Conservation (phyloP, 2,113 vertebrate species). For the Petrocephalus microphthalmus region DNA sequence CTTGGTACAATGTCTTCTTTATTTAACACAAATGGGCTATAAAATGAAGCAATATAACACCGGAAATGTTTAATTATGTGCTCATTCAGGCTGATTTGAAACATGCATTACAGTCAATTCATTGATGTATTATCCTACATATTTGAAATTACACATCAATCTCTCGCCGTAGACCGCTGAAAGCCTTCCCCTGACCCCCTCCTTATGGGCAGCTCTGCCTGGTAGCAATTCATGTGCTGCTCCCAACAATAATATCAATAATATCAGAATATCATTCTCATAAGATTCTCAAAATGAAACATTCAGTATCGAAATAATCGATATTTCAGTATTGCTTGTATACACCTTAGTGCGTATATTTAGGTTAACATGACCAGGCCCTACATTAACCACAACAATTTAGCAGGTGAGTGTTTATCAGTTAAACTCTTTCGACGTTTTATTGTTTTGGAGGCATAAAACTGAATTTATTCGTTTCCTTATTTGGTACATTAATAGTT, state of each 20-base stretch:
- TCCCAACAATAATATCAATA: neutral
- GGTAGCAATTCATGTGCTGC: neutral
- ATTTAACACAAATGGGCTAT: neutral
- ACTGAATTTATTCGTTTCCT: neutral
- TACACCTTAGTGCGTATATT: neutral
- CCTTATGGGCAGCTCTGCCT: neutral
- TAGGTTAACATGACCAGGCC: neutral
- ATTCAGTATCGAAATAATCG: neutral
- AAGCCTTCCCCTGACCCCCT: neutral
- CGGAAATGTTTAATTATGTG: neutral
- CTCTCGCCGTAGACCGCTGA: too few relatives aligned
- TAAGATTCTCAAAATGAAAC: neutral
- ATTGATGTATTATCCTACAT: neutral
- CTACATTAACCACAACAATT: neutral
- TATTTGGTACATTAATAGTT: neutral
- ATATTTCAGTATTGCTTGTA: neutral
- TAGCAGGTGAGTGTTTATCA: neutral
- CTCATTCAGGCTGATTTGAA: neutral
- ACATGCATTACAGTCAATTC: neutral
- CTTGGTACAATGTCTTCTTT: neutral
- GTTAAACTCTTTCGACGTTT: neutral
- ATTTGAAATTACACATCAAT: neutral
- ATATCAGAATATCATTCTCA: too few relatives aligned
- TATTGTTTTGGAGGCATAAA: neutral
- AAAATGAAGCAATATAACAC: neutral